Evolutionary conservation across 2,888 invertebrate species (phyloP), one percentile per base, ranked within the genome.

Genomic region (Cheilosia vulpina): DNA sequence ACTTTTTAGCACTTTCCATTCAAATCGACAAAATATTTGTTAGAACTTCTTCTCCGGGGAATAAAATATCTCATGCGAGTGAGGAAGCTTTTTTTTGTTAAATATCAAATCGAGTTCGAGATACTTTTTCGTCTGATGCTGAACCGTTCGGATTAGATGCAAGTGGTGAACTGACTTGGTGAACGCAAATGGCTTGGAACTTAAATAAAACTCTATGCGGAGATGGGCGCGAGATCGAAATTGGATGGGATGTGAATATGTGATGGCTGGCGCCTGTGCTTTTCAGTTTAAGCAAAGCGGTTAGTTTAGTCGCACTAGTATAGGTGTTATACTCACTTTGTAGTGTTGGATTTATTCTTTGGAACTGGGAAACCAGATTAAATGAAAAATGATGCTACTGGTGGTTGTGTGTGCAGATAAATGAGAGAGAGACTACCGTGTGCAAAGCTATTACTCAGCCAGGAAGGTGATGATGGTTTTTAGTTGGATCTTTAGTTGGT

Each of bases 111-210:
- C 68, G 2, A 47, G n/a, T 43, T 31, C 60, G 58, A 62, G 65
- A 68, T 57, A 63, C 63, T 65, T 50, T 55, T 75, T 68, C 34
- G 43, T 43, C 45, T 38, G 34, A 15, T 63, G 43, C 31, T 53
- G 57, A 77, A 87, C 85, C 77, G 80, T 77, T 82, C 71, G 72
- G 68, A 63, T 68, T 72, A 83, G 79, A 76, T 76, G 83, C 87
- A 76, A 76, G 73, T 63, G 76, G 57, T 68, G 68, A 66, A 87
- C 87, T 87, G 76, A 84, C 79, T 87, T 60, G 41, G 47, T 68
- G 45, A 45, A 52, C 57, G 63, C 55, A 21, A 55, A 52, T 21
- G 72, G n/a, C 43, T 69, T 76, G 76, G 79, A 84, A 76, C 79
- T 87, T 87, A 87, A 87, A 80, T 87, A 83, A 73, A 80, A 66